phyloP scores from a whole-genome alignment of 1,140 invertebrate species.

The Drosophila erecta region DNA sequence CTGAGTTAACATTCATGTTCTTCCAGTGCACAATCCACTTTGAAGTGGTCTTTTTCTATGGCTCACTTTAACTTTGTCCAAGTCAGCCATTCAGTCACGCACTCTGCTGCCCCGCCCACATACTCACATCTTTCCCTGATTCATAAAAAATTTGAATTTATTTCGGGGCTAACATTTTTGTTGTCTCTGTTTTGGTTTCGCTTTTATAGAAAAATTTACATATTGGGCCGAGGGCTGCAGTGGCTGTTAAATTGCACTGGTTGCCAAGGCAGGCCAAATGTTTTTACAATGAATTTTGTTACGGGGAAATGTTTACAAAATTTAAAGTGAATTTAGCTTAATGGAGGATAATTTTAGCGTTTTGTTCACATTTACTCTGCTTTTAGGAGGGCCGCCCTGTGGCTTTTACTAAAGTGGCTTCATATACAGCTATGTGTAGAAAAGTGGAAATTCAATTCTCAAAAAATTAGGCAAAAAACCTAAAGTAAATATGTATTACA shows the following conservation, averaged over 20 bases:
- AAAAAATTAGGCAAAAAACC: not conserved
- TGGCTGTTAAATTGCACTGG: conserved; percentile 24
- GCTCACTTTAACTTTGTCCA: conserved; percentile 22
- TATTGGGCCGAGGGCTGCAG: conserved; percentile 46
- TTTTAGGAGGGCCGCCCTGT: conserved; percentile 6
- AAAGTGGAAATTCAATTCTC: not conserved
- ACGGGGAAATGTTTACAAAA: conserved; percentile 25
- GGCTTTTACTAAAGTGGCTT: not conserved
- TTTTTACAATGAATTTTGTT: conserved; percentile 34
- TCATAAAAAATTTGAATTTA: conserved; percentile 79
- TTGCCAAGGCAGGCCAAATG: conserved; percentile 10
- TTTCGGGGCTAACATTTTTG: conserved; percentile 53
- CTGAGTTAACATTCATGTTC: no score
- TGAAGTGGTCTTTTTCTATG: conserved; percentile 17
- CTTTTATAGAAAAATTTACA: conserved; percentile 59
- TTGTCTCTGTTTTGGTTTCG: conserved; percentile 40
- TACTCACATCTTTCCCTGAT: conserved; percentile 54
- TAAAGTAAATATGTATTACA: no score
- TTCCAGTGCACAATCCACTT: conserved; percentile 8
- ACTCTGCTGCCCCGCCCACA: conserved; percentile 10
- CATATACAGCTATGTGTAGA: not conserved
- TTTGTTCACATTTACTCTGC: conserved; percentile 32
- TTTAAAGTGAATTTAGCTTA: conserved; percentile 31
- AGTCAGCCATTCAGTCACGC: conserved; percentile 53
- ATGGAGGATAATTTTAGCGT: conserved; percentile 30